phyloP scores from a whole-genome alignment of 2,797 vertebrate species.

The Chaetodon trifasciatus region DNA sequence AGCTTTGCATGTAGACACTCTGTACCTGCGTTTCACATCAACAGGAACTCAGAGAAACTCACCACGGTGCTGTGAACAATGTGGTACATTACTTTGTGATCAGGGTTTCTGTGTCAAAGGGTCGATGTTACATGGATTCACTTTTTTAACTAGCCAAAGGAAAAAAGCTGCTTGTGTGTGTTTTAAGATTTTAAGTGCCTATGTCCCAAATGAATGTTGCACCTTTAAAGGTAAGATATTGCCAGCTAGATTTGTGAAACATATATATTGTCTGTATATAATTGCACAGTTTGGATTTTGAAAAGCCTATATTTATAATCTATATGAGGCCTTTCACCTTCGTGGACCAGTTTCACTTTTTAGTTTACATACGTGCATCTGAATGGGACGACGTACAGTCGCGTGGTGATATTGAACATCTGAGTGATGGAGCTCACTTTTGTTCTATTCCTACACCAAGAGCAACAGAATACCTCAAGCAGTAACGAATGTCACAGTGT shows the following conservation, averaged over 20 bases:
- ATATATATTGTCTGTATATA: slow-evolving; percentile 46
- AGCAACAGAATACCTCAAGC: background rate
- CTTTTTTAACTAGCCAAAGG: slow-evolving; percentile 20
- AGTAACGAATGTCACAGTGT: background rate
- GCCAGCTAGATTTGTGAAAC: slow-evolving; percentile 26
- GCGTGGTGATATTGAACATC: background rate
- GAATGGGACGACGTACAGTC: slow-evolving; percentile 8
- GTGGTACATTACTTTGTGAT: background rate
- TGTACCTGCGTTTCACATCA: slow-evolving; percentile 6
- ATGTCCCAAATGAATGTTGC: slow-evolving; percentile 39
- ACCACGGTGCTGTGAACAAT: background rate
- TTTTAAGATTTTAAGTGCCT: slow-evolving; percentile 42
- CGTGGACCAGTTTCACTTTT: slow-evolving; percentile 22
- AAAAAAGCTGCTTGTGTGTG: slow-evolving; percentile 42
- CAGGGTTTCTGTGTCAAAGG: background rate
- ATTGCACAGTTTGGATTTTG: slow-evolving; percentile 19
- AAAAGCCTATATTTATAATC: slow-evolving; percentile 23
- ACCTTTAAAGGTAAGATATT: slow-evolving; percentile 15
- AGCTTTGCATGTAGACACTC: slow-evolving; percentile 8
- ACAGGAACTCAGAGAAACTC: slow-evolving; percentile 9
- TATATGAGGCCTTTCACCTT: background rate
- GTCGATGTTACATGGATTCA: background rate
- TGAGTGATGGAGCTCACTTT: background rate
- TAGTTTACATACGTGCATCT: slow-evolving; percentile 5
- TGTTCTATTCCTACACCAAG: background rate